A percentile compares a stretch with the other conserved stretches of the same genome.
phyloP scores from a whole-genome alignment of 1,140 invertebrate species.

The Euwallacea fornicatus region DNA sequence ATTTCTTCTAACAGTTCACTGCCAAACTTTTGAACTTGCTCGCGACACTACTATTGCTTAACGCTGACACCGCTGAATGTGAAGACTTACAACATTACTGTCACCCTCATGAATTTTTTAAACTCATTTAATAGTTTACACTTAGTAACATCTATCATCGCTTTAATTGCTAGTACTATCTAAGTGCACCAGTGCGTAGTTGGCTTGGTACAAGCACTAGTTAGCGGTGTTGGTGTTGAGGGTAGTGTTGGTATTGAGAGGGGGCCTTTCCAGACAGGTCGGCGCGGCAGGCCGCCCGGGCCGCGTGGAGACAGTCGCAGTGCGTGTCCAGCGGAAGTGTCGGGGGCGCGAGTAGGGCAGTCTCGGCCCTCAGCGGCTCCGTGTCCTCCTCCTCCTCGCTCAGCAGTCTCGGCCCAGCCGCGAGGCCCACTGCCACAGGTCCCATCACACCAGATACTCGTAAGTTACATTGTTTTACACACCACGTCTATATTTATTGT shows the following conservation, averaged over 20 bases:
- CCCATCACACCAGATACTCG: conserved; percentile 73
- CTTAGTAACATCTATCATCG: no score
- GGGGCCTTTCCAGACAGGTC: conserved; percentile 72
- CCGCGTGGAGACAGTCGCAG: conserved; percentile 76
- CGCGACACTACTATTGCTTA: no score
- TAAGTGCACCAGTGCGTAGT: neutral
- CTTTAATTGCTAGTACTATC: neutral
- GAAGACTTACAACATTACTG: no score
- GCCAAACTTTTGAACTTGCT: no score
- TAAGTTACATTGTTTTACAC: conserved; percentile 45
- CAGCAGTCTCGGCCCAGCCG: conserved; percentile 61
- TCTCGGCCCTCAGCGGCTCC: conserved; percentile 67
- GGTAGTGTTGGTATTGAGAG: conserved; percentile 55
- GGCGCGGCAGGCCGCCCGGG: conserved; percentile 73
- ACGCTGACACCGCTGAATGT: no score
- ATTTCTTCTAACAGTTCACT: no score
- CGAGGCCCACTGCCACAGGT: conserved; percentile 61
- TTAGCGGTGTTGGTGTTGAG: conserved; percentile 25
- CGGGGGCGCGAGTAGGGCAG: conserved; percentile 57
- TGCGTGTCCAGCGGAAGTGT: conserved; percentile 68
- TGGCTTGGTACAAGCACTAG: neutral
- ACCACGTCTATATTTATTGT: no score
- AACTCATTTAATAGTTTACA: no score
- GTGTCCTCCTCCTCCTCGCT: conserved; percentile 69
- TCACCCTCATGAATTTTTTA: no score